Conservation (phyloP, 2,888 invertebrate species). For the Tortrix viridana region DNA sequence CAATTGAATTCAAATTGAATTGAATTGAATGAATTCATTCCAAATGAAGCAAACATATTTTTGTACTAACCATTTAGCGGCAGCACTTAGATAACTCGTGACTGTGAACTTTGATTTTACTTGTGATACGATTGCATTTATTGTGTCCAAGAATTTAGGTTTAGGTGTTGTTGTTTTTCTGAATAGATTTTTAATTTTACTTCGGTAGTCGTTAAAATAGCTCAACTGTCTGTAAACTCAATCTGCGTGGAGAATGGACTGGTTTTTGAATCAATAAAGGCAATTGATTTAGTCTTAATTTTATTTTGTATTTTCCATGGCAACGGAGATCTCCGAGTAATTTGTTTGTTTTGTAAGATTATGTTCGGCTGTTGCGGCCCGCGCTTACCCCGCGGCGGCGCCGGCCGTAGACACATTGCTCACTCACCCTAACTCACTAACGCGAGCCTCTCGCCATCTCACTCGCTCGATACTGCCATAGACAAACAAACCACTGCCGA, state of each 20-base stretch:
- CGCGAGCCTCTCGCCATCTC: slow-evolving; percentile 46
- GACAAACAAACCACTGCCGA: slow-evolving; percentile 56
- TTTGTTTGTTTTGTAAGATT: slow-evolving; percentile 24
- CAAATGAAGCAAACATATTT: slow-evolving; percentile 14
- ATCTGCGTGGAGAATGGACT: slow-evolving; percentile 69
- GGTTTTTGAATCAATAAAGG: slow-evolving; percentile 60
- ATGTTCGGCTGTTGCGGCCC: slow-evolving; percentile 3
- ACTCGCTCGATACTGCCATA: slow-evolving; percentile 46
- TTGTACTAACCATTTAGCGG: slow-evolving; percentile 21
- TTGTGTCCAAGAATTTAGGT: slow-evolving; percentile 14
- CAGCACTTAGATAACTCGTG: slow-evolving; percentile 3
- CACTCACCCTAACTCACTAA: slow-evolving; percentile 48
- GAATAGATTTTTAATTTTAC: slow-evolving; percentile 16
- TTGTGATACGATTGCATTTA: slow-evolving; percentile 14
- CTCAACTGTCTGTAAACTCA: slow-evolving; percentile 39
- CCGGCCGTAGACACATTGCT: slow-evolving; percentile 3
- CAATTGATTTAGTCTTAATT: slow-evolving; percentile 58
- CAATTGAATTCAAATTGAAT: too few species aligned
- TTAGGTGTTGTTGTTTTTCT: slow-evolving; percentile 8
- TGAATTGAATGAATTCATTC: too few species aligned
- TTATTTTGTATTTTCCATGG: slow-evolving; percentile 76
- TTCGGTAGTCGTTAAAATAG: slow-evolving; percentile 12
- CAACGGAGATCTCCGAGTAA: slow-evolving; percentile 20
- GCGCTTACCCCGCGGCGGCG: not conserved
- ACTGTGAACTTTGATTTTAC: slow-evolving; percentile 8